Evolutionary conservation across 2,888 invertebrate genomes (phyloP).

Genomic region (Graphium colonna): DNA sequence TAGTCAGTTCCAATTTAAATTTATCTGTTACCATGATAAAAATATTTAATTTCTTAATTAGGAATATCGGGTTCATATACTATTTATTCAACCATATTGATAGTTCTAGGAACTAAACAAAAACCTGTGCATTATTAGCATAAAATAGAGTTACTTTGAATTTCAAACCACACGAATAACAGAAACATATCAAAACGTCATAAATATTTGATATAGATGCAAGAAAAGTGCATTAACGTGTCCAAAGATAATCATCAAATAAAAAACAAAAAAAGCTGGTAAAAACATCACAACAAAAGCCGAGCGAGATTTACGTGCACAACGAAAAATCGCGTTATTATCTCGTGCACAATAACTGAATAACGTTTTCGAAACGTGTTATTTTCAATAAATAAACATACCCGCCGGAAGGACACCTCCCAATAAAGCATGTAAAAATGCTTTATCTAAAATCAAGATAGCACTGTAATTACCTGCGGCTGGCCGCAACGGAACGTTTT

Average conservation of each 20-base stretch:
- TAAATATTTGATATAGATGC: neutral
- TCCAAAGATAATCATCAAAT: neutral
- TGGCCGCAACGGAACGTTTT: conserved; percentile 57
- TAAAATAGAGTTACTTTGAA: too few relatives aligned
- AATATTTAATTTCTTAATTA: conserved; percentile 6
- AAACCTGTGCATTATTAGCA: too few relatives aligned
- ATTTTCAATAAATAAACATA: conserved; percentile 25
- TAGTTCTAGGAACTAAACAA: neutral
- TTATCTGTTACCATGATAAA: too few relatives aligned
- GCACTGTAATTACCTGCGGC: conserved; percentile 66
- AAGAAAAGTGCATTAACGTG: conserved; percentile 7
- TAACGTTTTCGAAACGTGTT: conserved; percentile 6
- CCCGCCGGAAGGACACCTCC: conserved; percentile 57
- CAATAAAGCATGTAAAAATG: conserved; percentile 57
- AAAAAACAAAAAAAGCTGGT: neutral
- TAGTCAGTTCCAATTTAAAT: too few relatives aligned
- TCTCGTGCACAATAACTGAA: conserved; percentile 9
- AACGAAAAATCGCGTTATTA: conserved; percentile 13
- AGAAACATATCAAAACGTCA: neutral
- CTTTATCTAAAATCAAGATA: conserved; percentile 74
- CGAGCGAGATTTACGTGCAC: conserved; percentile 19
- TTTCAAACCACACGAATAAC: neutral
- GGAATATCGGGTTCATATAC: too few relatives aligned
- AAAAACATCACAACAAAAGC: neutral
- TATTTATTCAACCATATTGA: conserved; percentile 4